Conservation (phyloP, 1,140 invertebrate species). For the Teleopsis dalmanni region DNA sequence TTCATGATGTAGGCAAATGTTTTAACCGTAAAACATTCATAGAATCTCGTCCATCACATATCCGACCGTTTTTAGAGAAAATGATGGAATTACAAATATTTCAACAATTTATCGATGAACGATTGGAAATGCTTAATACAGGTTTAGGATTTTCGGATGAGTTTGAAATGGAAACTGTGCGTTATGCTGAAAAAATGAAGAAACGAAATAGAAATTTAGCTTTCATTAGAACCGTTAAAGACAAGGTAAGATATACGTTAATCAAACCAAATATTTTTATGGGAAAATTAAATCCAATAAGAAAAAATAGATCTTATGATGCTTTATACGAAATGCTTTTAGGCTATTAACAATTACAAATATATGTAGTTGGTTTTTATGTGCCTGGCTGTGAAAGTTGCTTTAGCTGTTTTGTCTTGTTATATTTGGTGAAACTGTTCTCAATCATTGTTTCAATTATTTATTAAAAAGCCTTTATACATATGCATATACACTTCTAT, state of each 20-base stretch:
- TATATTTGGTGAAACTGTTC: no score
- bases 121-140: conserved; percentile 80
- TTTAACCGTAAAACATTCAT: conserved; percentile 86
- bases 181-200: conserved; percentile 74
- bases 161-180: conserved; percentile 84
- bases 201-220: conserved; percentile 74
- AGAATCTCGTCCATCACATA: conserved; percentile 65
- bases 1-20: conserved; percentile 64
- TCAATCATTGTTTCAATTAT: no score
- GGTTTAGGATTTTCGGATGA: conserved; percentile 87
- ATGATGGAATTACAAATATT: conserved; percentile 93
- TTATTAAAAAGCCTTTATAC: no score
- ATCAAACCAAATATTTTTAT: no score
- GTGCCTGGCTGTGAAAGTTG: no score
- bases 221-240: conserved; percentile 68
- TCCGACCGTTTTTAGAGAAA: conserved; percentile 82
- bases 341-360: no score
- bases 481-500: no score
- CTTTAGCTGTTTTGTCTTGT: no score
- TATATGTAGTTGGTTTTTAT: no score
- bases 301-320: no score
- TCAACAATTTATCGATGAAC: conserved; percentile 90
- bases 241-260: conserved; percentile 55
- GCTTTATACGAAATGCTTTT: no score
- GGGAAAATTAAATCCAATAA: no score